phyloP scores from a whole-genome alignment of 2,113 vertebrate genomes.

The Archocentrus centrarchus region DNA sequence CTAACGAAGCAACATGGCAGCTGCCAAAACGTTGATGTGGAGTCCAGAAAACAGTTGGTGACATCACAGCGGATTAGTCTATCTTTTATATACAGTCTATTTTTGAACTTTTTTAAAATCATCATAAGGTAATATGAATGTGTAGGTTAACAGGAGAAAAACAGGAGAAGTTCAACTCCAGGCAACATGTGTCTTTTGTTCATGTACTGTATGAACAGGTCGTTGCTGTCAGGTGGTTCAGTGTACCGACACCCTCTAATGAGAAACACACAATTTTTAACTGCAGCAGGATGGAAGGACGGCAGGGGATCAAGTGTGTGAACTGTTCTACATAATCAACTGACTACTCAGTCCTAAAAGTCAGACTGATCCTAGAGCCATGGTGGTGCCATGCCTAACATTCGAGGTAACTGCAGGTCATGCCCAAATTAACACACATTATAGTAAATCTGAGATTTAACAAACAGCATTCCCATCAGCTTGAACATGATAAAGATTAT shows the following conservation, averaged over 20 bases:
- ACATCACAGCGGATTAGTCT: no score
- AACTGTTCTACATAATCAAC: neutral
- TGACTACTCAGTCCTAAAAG: neutral
- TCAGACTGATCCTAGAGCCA: neutral
- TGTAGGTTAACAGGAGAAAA: no score
- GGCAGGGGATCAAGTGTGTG: neutral
- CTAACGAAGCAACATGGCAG: no score
- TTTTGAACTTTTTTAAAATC: no score
- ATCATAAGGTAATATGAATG: no score
- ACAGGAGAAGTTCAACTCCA: neutral
- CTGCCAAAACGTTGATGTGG: no score
- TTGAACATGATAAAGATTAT: neutral
- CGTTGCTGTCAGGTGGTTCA: neutral
- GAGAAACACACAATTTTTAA: neutral
- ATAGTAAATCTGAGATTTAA: neutral
- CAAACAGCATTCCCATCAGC: neutral
- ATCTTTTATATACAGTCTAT: no score
- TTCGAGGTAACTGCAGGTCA: no score
- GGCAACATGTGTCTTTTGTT: neutral
- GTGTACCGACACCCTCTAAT: neutral
- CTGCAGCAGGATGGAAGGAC: neutral
- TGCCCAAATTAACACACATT: neutral
- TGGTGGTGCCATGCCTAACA: neutral
- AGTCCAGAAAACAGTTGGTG: no score
- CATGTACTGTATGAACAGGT: neutral